These are phyloP conservation scores for Ichneumoninae sp. DNA, from an alignment of 2,888 invertebrate species.

Conservation along the genomic window DNA sequence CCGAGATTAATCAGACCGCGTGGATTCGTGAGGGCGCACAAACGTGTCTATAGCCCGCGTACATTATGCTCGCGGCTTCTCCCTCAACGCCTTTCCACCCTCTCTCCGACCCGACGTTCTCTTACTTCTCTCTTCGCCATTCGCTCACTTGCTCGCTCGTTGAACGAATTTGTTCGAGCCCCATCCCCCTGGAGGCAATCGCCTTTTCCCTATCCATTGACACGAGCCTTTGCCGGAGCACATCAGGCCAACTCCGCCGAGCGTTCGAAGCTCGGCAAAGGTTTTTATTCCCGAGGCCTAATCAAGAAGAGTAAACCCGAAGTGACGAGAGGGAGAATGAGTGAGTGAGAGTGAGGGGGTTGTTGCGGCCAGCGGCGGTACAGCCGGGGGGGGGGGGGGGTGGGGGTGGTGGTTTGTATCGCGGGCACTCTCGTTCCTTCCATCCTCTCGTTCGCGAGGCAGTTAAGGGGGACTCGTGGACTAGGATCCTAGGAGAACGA, in stretches of 20 bases:
- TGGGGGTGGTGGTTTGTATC: conserved; percentile 38
- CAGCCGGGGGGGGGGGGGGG: conserved; percentile 65
- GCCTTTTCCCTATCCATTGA: conserved; percentile 45
- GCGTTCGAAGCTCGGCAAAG: conserved; percentile 61
- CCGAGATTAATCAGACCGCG: conserved; percentile 75
- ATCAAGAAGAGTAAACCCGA: conserved; percentile 84
- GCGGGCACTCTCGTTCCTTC: conserved; percentile 36
- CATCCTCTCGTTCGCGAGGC: conserved; percentile 39
- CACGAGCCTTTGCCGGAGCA: conserved; percentile 24
- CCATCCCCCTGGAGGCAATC: conserved; percentile 36
- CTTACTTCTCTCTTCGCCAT: conserved; percentile 42
- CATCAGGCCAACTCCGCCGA: conserved; percentile 31
- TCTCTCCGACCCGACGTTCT: conserved; percentile 52
- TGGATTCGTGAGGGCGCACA: conserved; percentile 55
- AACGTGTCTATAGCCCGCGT: conserved; percentile 45
- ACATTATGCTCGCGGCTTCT: conserved; percentile 50
- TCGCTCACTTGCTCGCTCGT: conserved; percentile 45
- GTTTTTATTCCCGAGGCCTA: conserved; percentile 81
- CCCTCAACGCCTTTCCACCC: conserved; percentile 59
- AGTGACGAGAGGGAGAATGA: conserved; percentile 75
- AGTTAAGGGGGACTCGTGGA: conserved; percentile 73
- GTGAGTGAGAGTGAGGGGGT: conserved; percentile 66
- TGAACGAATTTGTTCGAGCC: conserved; percentile 65
- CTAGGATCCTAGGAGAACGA: conserved; percentile 71
- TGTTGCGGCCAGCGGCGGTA: conserved; percentile 60